Evolutionary conservation across 2,113 vertebrate species (phyloP), one percentile per base, ranked within the genome.

Genomic region (Sinocyclocheilus grahami): DNA sequence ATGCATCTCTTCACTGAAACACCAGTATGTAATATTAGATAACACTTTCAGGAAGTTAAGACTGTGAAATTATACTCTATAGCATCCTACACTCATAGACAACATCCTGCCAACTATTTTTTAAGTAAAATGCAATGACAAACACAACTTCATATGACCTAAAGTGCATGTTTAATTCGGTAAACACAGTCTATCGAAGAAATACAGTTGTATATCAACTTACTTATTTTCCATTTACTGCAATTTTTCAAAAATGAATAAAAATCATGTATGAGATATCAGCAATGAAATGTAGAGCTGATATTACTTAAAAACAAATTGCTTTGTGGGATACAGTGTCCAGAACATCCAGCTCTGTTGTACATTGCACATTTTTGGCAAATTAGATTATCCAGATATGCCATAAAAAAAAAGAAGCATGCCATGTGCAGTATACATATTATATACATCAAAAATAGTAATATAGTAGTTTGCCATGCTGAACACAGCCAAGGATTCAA

Each of bases 1-100:
- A 10, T 74, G 80, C 80, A 30, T 33, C 2, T 39, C n/a, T 69
- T 33, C 22, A 74, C 37, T 62, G 18, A 79, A 78, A 86, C 37
- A 33, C n/a, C 20, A 46, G 12, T 46, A 3, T 37, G 13, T 82
- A n/a, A 71, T n/a, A 33, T 33, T 27, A 30, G 13, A 65, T 33
- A 39, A n/a, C 7, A 48, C 60, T 65, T 46, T 24, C 7, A 33
- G 33, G 16, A 55, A 55, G 53, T 20, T 7, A 55, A 30, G 53
- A 55, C 14, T 55, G 53, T 55, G 16, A 55, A 55, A 60, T 60
- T 60, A 60, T 60, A 60, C 55, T 60, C 20, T 8, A 60, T 60
- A 60, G 58, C 58, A 60, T 22, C 20, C 58, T 60, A n/a, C 33
- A 72, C 33, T 37, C 7, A 37, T 69, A 30, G 1, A 18, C 71